Evolutionary conservation across 1,140 invertebrate species (phyloP), one percentile per base, ranked within the genome.

Genomic region (Cotesia vestalis): DNA sequence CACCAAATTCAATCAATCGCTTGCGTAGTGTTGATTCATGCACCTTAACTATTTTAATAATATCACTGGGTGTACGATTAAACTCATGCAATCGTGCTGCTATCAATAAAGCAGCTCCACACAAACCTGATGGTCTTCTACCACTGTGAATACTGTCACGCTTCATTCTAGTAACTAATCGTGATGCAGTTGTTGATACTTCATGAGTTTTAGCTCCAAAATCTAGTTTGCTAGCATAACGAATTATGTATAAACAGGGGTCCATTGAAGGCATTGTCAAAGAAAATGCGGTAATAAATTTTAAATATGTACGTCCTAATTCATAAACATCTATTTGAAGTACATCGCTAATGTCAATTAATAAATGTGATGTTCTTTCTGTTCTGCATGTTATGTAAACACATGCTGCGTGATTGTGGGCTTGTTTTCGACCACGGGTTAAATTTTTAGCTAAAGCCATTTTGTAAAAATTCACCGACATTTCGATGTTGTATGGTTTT

Each of bases 301-400:
- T 92, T 68, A 98, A 88, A 80, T 98, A 98, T 5, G 96, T 98
- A 66, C 95, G 91, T 66, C 98, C 98, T 20, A 99, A 86, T 85
- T 96, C 95, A 82, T 97, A 98, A 55, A 98, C 97, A 88, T 97
- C 97, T 74, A 98, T 95, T 90, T 98, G 92, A 35, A 98, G 91
- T 38, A 97, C 92, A 88, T 99, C 98, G 88, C 96, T 98, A 55
- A 99, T 97, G 85, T 99, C 98, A 77, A 99, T 94, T n/a, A 99
- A 88, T 85, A 98, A 91, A 91, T 97, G 97, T 75, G 95, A 91
- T 73, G 97, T 98, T 71, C 92, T 93, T 87, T 98, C 96, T 20
- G 94, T 95, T 73, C 98, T 89, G 80, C 98, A 99, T 2, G 96
- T 98, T 76, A 99, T 96, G 80, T 99, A 99, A 6, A 99, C 92